Evolutionary conservation across 2,113 vertebrate species (phyloP).

Genomic region (Chloroceryle aenea): DNA sequence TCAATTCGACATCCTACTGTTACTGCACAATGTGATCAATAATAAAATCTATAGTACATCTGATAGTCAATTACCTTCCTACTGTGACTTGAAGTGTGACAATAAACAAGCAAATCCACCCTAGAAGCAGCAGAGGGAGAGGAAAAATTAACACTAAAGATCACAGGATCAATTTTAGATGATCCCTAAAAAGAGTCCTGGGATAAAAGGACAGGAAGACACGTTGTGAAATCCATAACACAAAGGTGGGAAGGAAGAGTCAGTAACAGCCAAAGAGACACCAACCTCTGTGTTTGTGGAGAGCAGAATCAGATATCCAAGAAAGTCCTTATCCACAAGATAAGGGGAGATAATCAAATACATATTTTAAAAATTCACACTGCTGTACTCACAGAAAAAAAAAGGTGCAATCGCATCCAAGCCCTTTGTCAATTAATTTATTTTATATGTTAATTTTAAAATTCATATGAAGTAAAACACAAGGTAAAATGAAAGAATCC

Average conservation of each 20-base stretch:
- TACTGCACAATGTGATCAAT: neutral
- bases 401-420: neutral
- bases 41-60: neutral
- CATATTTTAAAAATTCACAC: neutral
- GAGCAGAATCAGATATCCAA: neutral
- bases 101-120: slow-evolving; percentile 3
- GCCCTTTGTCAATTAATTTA: neutral
- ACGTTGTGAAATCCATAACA: neutral
- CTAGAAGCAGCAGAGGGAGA: neutral
- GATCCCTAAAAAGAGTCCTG: neutral
- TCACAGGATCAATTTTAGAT: slow-evolving; percentile 15
- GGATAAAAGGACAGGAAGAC: neutral
- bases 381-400: neutral
- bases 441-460: neutral
- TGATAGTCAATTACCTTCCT: neutral
- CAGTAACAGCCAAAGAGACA: neutral
- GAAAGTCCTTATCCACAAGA: neutral
- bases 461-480: neutral
- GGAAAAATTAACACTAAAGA: neutral
- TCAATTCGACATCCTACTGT: neutral
- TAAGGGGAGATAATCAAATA: neutral
- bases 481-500: neutral
- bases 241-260: neutral
- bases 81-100: neutral
- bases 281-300: neutral